Percentiles rank a stretch among this genome's conserved stretches.
Conservation (phyloP, 2,113 vertebrate genomes). For the Sterrhoptilus dennistouni region DNA sequence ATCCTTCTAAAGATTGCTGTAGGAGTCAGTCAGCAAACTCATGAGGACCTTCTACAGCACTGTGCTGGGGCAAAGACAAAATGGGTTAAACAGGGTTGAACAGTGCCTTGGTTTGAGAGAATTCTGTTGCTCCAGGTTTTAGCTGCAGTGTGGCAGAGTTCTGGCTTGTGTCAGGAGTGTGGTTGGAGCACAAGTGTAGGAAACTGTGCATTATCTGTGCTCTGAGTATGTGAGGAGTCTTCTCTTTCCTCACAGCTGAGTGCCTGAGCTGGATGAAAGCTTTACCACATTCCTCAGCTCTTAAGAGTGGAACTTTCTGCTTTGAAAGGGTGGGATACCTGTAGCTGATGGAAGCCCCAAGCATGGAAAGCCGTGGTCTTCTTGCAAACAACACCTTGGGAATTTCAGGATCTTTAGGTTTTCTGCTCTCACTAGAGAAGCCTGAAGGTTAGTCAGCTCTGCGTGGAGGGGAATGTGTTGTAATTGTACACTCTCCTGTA, state of each 20-base stretch:
- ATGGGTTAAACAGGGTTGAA: background rate
- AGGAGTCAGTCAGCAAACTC: background rate
- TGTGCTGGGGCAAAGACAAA: background rate
- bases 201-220: background rate
- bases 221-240: background rate
- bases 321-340: background rate
- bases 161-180: background rate
- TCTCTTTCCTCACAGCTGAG: background rate
- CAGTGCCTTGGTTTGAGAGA: background rate
- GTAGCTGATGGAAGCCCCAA: background rate
- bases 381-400: background rate
- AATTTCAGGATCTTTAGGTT: background rate
- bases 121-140: background rate
- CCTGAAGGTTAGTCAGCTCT: background rate
- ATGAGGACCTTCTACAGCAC: background rate
- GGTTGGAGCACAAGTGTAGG: rapidly evolving
- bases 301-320: background rate
- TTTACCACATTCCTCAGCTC: background rate
- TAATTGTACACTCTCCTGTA: background rate
- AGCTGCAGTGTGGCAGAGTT: background rate
- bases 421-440: background rate
- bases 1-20: background rate
- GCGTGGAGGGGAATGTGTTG: background rate
- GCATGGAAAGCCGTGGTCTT: background rate
- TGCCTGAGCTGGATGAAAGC: background rate